Conservation (phyloP, 2,888 invertebrate species). For the Heliconius charithonia region DNA sequence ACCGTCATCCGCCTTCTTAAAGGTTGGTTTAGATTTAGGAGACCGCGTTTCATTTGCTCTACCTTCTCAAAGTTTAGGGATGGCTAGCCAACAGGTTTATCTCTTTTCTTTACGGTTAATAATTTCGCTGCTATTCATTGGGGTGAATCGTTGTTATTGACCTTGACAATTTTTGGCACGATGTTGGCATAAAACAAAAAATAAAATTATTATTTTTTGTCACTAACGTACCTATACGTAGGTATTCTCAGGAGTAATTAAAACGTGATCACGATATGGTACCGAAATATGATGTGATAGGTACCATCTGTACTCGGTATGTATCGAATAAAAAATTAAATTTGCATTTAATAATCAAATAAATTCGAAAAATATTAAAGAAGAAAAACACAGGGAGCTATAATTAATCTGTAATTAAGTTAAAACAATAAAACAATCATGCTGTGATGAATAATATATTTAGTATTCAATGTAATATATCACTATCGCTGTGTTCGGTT, state of each 20-base stretch:
- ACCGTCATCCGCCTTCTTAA: slow-evolving; percentile 19
- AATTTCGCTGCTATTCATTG: slow-evolving; percentile 22
- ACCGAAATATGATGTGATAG: background rate
- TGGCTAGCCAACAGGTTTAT: slow-evolving; percentile 23
- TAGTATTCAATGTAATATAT: slow-evolving; percentile 55
- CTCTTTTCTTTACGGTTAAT: slow-evolving; percentile 18
- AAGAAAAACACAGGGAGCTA: background rate
- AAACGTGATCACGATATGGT: background rate
- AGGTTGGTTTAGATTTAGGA: slow-evolving; percentile 21
- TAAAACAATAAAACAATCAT: slow-evolving; percentile 47
- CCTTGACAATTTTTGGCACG: slow-evolving; percentile 17
- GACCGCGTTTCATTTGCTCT: slow-evolving; percentile 3
- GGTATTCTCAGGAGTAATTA: background rate
- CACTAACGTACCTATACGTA: slow-evolving; percentile 7
- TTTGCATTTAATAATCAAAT: too few species aligned
- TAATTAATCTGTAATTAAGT: too few species aligned
- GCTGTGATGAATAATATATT: slow-evolving; percentile 49
- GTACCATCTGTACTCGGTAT: background rate
- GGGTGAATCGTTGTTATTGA: slow-evolving; percentile 22
- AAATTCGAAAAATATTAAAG: too few species aligned
- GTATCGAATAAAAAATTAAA: too few species aligned
- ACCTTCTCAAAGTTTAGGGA: slow-evolving; percentile 13
- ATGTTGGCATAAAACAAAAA: slow-evolving; percentile 19
- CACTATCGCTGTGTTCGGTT: slow-evolving; percentile 70
- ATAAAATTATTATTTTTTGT: slow-evolving; percentile 16